Conservation (phyloP, 2,113 vertebrate species). For the Ranitomeya imitator region DNA sequence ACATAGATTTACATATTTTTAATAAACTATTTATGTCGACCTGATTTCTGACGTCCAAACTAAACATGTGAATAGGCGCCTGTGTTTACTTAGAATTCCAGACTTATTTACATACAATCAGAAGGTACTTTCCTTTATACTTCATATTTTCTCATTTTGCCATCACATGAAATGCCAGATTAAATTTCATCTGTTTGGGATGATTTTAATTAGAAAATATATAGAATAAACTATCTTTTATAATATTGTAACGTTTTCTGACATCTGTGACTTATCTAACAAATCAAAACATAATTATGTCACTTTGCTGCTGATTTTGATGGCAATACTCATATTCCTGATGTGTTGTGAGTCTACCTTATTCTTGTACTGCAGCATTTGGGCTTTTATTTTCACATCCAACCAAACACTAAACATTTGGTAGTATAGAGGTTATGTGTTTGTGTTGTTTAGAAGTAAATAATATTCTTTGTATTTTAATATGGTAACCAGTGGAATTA, state of each 20-base stretch:
- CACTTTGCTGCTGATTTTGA: background rate
- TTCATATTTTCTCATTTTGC: background rate
- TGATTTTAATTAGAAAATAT: background rate
- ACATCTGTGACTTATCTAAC: background rate
- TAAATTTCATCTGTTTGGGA: background rate
- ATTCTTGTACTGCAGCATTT: background rate
- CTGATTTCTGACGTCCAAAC: background rate
- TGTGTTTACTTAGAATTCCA: background rate
- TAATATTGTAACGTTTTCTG: background rate
- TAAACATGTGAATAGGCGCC: background rate
- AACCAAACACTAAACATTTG: background rate
- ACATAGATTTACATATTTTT: background rate
- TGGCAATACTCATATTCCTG: background rate
- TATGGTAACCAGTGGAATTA: background rate
- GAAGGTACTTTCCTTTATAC: background rate
- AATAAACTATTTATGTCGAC: constrained; percentile 7
- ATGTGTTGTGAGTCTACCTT: background rate
- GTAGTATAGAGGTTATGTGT: background rate
- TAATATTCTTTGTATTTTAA: background rate
- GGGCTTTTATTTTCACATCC: background rate
- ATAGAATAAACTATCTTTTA: background rate
- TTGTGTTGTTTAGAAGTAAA: background rate
- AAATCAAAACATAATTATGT: background rate
- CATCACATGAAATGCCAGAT: background rate
- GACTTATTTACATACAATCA: background rate